A percentile compares a stretch with the other conserved stretches of the same genome.
phyloP scores from a whole-genome alignment of 1,140 invertebrate genomes.

The Whitmania pigra region DNA sequence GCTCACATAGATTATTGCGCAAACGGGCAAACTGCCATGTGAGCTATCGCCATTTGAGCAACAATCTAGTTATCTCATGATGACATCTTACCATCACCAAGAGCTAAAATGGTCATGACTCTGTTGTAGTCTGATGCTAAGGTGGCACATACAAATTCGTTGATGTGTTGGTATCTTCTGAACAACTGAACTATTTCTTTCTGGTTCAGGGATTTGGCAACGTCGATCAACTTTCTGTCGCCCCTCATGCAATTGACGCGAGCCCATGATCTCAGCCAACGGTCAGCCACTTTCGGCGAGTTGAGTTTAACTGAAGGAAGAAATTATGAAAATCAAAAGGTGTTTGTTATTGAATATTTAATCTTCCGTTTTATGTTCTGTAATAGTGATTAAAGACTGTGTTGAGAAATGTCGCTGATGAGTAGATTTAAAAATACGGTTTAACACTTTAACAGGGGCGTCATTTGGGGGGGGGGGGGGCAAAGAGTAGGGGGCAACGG shows the following conservation, averaged over 20 bases:
- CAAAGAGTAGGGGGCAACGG: no score
- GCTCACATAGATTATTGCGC: no score
- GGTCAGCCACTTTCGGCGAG: slow-evolving; percentile 24
- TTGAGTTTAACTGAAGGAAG: slow-evolving; percentile 26
- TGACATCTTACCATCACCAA: slow-evolving; percentile 24
- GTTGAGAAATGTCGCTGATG: neutral
- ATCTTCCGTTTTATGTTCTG: neutral
- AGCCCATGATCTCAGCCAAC: slow-evolving; percentile 26
- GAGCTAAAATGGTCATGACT: slow-evolving; percentile 27
- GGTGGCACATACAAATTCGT: slow-evolving; percentile 28
- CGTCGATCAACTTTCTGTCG: slow-evolving; percentile 25
- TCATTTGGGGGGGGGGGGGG: no score
- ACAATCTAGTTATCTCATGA: no score
- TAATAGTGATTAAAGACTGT: neutral
- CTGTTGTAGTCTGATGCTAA: slow-evolving; percentile 27
- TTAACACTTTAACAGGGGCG: no score
- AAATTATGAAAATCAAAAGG: neutral
- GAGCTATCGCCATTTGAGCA: no score
- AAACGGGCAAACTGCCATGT: no score
- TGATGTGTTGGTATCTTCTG: slow-evolving; percentile 27
- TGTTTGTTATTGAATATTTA: neutral
- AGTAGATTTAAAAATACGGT: no score
- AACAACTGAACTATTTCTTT: slow-evolving; percentile 24
- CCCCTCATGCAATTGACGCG: slow-evolving; percentile 25
- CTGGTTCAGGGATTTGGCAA: slow-evolving; percentile 21